Conservation (phyloP, 2,797 vertebrate species). For the Pelobates cultripes region DNA sequence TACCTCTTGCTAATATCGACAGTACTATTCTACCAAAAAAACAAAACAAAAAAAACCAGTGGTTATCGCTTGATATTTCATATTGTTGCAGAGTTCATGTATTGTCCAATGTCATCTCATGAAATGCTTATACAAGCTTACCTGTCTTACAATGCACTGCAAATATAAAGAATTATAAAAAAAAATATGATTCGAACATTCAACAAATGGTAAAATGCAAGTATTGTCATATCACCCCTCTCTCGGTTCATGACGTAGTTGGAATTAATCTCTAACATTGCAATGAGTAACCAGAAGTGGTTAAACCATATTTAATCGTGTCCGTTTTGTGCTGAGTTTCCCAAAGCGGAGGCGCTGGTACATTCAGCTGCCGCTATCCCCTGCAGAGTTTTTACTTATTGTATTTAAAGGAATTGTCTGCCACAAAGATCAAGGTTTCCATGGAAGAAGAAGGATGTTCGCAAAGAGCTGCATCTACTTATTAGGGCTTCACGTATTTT, state of each 20-base stretch:
- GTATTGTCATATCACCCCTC: too few relatives aligned
- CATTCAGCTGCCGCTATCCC: not conserved
- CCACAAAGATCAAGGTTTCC: slow-evolving; percentile 67
- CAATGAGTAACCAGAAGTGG: not conserved
- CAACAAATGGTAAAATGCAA: too few relatives aligned
- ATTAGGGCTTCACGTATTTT: slow-evolving; percentile 71
- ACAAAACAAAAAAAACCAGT: too few relatives aligned
- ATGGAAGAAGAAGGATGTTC: slow-evolving; percentile 37
- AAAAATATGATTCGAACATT: too few relatives aligned
- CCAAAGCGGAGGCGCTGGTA: not conserved
- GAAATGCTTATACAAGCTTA: too few relatives aligned
- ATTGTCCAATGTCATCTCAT: too few relatives aligned
- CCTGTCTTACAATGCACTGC: too few relatives aligned
- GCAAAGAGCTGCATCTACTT: slow-evolving; percentile 63
- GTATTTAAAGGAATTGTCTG: slow-evolving; percentile 9
- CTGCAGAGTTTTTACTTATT: slow-evolving; percentile 32
- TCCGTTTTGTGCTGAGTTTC: not conserved
- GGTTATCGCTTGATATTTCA: too few relatives aligned
- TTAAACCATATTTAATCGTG: not conserved
- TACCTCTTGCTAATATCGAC: too few relatives aligned
- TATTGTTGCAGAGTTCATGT: too few relatives aligned
- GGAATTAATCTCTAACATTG: not conserved
- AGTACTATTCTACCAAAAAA: too few relatives aligned
- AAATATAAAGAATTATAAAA: too few relatives aligned
- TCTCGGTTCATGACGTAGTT: not conserved